Base-by-base conservation (phyloP, 53 echinoderm and acorn worm genomes). In the Actinopyga echinites region DNA sequence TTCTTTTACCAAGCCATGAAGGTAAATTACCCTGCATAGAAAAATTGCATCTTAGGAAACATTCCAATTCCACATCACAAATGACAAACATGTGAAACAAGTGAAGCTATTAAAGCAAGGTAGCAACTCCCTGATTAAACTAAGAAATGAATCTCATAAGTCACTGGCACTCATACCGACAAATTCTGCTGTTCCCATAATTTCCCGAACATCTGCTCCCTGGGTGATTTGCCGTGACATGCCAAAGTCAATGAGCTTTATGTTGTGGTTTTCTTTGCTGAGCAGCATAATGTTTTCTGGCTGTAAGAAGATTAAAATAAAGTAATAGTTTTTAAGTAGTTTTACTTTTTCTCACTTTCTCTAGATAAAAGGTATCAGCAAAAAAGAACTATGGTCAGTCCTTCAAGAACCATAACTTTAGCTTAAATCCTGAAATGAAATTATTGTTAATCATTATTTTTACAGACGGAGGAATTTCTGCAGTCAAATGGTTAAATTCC, bases 121-220 rank as follows among this genome's bases (percentile, higher is more conserved):
- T 12, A 65, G 24, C n/a, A 23, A 65, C 13, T 65, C 13, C 15
- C 15, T 11, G 13, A 36, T 10, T 3, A 73, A 21, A 73, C 8
- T 19, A 6, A 2, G 10, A 73, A 15, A 73, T 20, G 11, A 25
- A 11, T 33, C 19, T 31, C 31, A 1, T 17, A 25, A 79, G 3
- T 28, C 5, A 49, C 19, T 8, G 8, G 60, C 21, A 0, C 7
- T 49, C 93, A 67, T 83, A 96, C 96, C 96, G 25, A 96, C 91
- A 88, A 96, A 96, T 79, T 96, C 96, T n/a, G 96, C 93, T 25
- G 96, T 96, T 58, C 96, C 96, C 75, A 96, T 79, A 84, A 96
- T 96, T 69, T 93, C 93, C 15, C 87, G 57, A 49, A 96, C 87
- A 6, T 93, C 96, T 61, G 89, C 83, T 26, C 84, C 90, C n/a